Conservation (phyloP, 2,797 vertebrate genomes). For the Chelidonichthys spinosus region DNA sequence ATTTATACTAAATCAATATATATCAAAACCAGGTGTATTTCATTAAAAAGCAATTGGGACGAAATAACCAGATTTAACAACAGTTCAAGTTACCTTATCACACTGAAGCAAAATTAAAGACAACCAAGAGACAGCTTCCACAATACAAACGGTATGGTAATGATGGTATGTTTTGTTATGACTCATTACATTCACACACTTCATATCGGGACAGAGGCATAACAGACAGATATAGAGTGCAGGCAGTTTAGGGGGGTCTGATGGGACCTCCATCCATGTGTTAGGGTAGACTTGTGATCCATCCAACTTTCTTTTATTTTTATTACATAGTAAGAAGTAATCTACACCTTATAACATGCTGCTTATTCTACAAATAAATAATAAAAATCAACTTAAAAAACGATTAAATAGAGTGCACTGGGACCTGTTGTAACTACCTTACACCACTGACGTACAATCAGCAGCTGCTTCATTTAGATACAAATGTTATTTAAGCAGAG, state of each 20-base stretch:
- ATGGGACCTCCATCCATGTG: no score
- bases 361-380: no score
- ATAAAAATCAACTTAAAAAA: no score
- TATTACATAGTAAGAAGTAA: no score
- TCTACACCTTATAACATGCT: no score
- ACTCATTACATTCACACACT: neutral
- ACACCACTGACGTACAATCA: no score
- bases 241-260: no score
- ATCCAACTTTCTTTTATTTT: no score
- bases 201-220: neutral
- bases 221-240: no score
- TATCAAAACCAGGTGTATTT: neutral
- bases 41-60: neutral
- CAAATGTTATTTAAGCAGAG: neutral
- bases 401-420: no score
- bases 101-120: neutral
- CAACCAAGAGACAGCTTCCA: neutral
- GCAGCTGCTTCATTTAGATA: neutral
- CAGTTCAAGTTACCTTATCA: neutral
- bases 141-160: neutral
- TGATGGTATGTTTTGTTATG: neutral
- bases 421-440: no score
- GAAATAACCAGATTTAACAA: neutral
- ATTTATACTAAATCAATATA: neutral
- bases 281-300: no score